These are phyloP conservation scores for Leptinotarsa haldemani DNA, from an alignment of 2,888 invertebrate genomes.

Conservation along the genomic window DNA sequence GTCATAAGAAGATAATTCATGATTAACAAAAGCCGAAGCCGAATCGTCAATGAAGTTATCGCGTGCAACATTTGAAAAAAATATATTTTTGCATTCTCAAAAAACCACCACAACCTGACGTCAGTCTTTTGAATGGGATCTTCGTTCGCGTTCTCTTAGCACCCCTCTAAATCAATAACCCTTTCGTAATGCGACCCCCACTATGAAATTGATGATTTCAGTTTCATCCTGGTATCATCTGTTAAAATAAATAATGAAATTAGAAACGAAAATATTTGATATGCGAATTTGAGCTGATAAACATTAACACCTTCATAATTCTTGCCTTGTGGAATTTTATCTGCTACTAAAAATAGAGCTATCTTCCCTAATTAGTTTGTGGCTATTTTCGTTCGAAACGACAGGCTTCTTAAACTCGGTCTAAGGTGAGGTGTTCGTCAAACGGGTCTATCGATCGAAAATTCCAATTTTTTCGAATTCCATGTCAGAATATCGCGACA, in stretches of 20 bases:
- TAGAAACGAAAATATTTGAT: background rate
- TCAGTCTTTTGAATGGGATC: no score
- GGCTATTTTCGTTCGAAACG: background rate
- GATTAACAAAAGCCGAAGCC: no score
- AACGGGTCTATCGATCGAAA: background rate
- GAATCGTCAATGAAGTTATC: no score
- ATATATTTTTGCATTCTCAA: no score
- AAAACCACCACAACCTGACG: no score
- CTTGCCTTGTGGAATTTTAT: background rate
- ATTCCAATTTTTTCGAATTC: background rate
- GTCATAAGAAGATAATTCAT: no score
- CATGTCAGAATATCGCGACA: background rate
- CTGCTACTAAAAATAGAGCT: background rate
- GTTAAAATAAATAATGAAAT: background rate
- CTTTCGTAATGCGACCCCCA: no score
- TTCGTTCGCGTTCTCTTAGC: no score
- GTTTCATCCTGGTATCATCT: background rate
- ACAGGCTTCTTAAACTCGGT: background rate
- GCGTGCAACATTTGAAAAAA: no score
- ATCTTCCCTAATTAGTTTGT: background rate
- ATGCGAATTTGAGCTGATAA: background rate
- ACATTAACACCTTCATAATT: constrained; percentile 7
- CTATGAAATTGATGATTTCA: background rate
- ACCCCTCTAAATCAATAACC: no score
- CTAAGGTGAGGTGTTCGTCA: background rate